Conservation (phyloP, 1,140 invertebrate species). For the Helicorthomorpha holstii region DNA sequence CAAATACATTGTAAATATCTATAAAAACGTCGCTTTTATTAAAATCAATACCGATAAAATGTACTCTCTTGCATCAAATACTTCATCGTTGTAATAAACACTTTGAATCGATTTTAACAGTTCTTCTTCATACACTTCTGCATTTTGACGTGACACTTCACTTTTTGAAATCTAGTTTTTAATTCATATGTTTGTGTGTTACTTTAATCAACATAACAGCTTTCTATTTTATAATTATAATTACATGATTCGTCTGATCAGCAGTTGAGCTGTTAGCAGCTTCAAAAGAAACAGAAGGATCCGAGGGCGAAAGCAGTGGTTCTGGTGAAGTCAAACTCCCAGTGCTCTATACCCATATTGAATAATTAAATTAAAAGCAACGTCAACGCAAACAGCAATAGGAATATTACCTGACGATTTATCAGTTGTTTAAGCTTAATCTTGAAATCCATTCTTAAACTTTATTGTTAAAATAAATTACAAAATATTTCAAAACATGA, state of each 20-base stretch:
- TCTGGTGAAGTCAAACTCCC: background rate
- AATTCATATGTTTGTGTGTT: background rate
- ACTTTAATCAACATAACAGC: background rate
- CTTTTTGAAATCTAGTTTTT: background rate
- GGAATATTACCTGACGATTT: background rate
- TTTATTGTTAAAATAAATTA: too few species aligned
- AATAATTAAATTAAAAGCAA: background rate
- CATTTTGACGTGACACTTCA: background rate
- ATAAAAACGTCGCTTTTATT: slow-evolving; percentile 1
- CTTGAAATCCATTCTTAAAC: background rate
- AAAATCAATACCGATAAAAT: slow-evolving; percentile 37
- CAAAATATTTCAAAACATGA: too few species aligned
- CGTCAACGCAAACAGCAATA: background rate
- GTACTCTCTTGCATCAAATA: slow-evolving; percentile 45
- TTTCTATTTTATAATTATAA: background rate
- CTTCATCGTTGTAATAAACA: slow-evolving; percentile 41
- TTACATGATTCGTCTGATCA: background rate
- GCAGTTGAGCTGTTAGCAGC: background rate
- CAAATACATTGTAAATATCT: slow-evolving; percentile 11
- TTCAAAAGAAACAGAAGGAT: background rate
- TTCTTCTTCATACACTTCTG: slow-evolving; percentile 40
- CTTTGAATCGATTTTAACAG: slow-evolving; percentile 50
- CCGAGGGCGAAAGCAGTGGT: background rate
- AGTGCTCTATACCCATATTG: background rate
- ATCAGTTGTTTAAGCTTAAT: background rate